Base-by-base conservation (phyloP, 2,797 vertebrate species). In the Ctenochaetus hawaiiensis region DNA sequence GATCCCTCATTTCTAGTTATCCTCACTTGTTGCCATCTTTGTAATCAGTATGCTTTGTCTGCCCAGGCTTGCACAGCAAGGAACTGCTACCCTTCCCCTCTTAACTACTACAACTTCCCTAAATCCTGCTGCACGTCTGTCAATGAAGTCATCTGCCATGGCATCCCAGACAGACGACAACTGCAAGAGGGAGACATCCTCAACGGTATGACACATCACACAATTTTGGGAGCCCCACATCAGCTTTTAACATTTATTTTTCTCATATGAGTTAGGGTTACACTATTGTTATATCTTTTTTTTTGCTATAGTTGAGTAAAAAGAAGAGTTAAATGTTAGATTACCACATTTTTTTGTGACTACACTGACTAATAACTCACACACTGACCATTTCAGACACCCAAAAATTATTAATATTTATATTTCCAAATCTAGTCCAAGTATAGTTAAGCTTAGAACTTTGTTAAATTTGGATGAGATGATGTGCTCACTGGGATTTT, bases 41-140 rank as follows among this genome's bases (percentile, higher is more conserved):
- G 0, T 74, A 51, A 74, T 34, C 39, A 17, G 3, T 22, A 8
- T 62, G 39, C 45, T 41, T 51, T 74, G 9, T 88, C 13, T 73
- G 4, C 78, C 62, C 85, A 99, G 98, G 98, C 98, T 70, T 99
- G 98, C 81, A 96, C 94, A 88, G 96, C 96, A 61, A 96, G 98
- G 92, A 99, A 97, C 87, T 99, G 98, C 91, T 99, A 99, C 91
- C 98, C 98, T 67, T 99, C 98, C 43, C 98, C 98, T 37, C 93
- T 99, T 84, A 99, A 99, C 95, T 99, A 99, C 85, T 99, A 99
- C 93, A 99, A 99, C 94, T 99, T 99, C 72, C 98, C 98, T 5
- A 99, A 99, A 91, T 99, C 98, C 1, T 99, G 97, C 94, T 99
- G 98, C 93, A 99, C 98, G 0, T 99, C 98, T 53, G 98, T 99